Percentiles rank a stretch among this genome's conserved stretches.
phyloP scores from a whole-genome alignment of 2,113 vertebrate genomes.

The Vulpes vulpes region DNA sequence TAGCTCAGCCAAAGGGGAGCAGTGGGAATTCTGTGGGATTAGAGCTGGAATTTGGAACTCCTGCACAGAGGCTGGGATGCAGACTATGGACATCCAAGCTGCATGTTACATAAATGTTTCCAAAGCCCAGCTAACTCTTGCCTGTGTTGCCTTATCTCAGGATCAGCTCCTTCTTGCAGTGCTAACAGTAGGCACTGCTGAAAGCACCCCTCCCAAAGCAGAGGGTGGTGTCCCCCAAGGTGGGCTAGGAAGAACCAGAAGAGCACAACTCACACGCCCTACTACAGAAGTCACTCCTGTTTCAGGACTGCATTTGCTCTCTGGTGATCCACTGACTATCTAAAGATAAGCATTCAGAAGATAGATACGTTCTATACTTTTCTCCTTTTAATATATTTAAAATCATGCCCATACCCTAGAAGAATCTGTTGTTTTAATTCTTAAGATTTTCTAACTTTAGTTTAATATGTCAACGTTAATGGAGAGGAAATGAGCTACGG shows the following conservation, averaged over 20 bases:
- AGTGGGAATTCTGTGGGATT: conserved; percentile 45
- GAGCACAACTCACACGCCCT: too few relatives aligned
- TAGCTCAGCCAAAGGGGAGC: conserved; percentile 14
- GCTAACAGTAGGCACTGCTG: neutral
- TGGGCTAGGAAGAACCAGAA: fast-evolving
- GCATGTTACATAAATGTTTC: neutral
- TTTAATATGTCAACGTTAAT: neutral
- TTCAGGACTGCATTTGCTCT: neutral
- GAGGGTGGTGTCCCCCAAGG: fast-evolving
- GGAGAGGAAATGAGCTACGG: neutral
- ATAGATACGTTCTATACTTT: neutral
- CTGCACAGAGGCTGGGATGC: neutral
- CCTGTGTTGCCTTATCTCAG: neutral
- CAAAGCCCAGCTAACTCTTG: neutral
- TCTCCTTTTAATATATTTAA: neutral
- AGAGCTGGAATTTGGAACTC: conserved; percentile 51
- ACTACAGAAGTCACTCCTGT: neutral
- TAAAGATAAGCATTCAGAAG: neutral
- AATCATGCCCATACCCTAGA: neutral
- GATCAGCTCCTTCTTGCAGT: neutral
- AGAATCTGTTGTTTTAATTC: neutral
- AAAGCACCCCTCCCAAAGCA: neutral
- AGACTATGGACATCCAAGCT: conserved; percentile 14
- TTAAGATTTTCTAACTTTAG: neutral
- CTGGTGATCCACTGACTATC: fast-evolving